These are phyloP conservation scores for Paratilapia polleni DNA, from an alignment of 2,113 vertebrate species.

Conservation along the genomic window DNA sequence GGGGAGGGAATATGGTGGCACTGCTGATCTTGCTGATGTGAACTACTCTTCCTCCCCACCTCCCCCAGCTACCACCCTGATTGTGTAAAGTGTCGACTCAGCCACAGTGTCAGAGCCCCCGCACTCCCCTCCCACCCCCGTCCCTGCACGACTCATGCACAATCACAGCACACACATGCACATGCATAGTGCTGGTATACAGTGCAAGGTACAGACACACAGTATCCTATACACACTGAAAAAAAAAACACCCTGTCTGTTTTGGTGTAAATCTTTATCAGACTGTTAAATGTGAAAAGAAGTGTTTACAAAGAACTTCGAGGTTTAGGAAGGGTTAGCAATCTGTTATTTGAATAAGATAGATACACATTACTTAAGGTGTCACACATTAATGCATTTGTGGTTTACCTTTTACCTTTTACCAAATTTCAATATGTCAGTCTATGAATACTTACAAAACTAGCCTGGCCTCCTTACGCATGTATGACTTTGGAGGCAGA, in stretches of 20 bases:
- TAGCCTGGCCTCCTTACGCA: no score
- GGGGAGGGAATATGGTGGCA: conserved; percentile 69
- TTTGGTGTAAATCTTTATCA: not conserved
- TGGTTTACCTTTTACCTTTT: no score
- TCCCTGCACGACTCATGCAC: conserved; percentile 41
- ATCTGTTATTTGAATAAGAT: not conserved
- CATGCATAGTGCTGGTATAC: not conserved
- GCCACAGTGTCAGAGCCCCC: conserved; percentile 64
- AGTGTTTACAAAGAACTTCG: not conserved
- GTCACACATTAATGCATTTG: no score
- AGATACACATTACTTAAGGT: no score
- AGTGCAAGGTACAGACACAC: not conserved
- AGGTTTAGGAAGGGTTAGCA: not conserved
- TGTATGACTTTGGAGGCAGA: not conserved
- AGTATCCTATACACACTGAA: not conserved
- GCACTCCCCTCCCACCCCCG: not conserved
- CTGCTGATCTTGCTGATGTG: conserved; percentile 78
- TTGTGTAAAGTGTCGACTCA: conserved; percentile 81
- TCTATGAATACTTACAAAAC: no score
- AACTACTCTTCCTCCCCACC: conserved; percentile 16
- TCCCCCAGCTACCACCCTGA: conserved; percentile 38
- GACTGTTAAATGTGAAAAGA: not conserved
- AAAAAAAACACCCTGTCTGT: not conserved
- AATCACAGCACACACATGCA: conserved; percentile 13
- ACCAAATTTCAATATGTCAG: not conserved